Evolutionary conservation across 2,113 vertebrate genomes (phyloP).

Genomic region (Heterochromis multidens): DNA sequence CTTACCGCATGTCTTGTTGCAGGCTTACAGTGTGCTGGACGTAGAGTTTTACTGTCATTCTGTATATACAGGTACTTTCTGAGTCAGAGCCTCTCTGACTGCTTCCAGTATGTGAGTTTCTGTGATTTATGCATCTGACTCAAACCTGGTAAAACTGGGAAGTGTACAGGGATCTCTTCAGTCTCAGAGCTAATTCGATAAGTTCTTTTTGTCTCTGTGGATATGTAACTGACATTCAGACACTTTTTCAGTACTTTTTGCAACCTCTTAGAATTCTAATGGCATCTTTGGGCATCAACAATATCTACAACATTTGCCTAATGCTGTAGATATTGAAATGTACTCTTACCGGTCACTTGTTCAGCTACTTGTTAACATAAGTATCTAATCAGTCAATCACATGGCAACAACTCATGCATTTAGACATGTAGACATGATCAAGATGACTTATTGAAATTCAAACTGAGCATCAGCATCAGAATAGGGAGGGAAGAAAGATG

Average conservation of each 20-base stretch:
- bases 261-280: not conserved
- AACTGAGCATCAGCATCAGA: not conserved
- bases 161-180: conserved; percentile 10
- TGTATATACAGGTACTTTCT: conserved; percentile 66
- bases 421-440: not conserved
- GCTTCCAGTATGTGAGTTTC: not conserved
- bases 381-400: not conserved
- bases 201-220: not conserved
- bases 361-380: not conserved
- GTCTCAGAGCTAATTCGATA: not conserved
- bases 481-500: not conserved
- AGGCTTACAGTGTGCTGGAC: conserved; percentile 59
- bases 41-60: conserved; percentile 64
- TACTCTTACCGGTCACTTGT: not conserved
- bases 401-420: not conserved
- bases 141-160: conserved; percentile 6
- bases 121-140: conserved; percentile 21
- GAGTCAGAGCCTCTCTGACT: conserved; percentile 40
- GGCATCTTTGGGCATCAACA: not conserved
- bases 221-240: not conserved
- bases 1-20: conserved; percentile 60
- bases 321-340: not conserved
- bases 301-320: not conserved
- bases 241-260: not conserved
- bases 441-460: not conserved